Conservation (phyloP, 2,797 vertebrate species). For the Apogon hyalosoma region DNA sequence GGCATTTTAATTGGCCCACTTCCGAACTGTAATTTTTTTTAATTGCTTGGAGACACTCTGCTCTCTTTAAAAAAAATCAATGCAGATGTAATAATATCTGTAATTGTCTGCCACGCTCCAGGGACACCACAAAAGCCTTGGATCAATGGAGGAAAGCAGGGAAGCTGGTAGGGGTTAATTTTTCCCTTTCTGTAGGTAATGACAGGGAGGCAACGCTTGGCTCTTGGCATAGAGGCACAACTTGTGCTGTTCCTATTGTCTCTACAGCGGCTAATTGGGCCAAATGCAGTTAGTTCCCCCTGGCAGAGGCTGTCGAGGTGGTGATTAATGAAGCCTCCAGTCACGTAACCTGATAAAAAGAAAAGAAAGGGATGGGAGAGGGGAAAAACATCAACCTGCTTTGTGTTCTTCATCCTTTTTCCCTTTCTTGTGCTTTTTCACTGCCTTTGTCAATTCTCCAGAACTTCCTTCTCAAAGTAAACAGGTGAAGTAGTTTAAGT, state of each 20-base stretch:
- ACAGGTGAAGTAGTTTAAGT: constrained; percentile 75
- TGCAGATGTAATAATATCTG: constrained; percentile 91
- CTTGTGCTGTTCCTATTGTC: constrained; percentile 87
- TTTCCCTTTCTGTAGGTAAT: constrained; percentile 86
- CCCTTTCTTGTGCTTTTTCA: constrained; percentile 71
- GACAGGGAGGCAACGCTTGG: constrained; percentile 82
- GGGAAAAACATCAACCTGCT: constrained; percentile 72
- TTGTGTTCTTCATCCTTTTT: constrained; percentile 70
- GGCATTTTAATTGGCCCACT: constrained; percentile 89
- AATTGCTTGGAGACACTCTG: constrained; percentile 87
- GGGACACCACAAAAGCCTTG: constrained; percentile 86
- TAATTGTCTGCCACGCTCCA: constrained; percentile 88
- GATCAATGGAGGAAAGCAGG: constrained; percentile 87
- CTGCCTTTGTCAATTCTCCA: constrained; percentile 63
- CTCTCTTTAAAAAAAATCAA: constrained; percentile 86
- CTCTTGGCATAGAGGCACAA: constrained; percentile 80
- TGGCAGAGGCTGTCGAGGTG: constrained; percentile 82
- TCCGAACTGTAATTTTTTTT: constrained; percentile 89
- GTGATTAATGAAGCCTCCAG: constrained; percentile 87
- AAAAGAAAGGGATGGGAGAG: constrained; percentile 68
- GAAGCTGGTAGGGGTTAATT: constrained; percentile 87
- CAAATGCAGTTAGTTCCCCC: constrained; percentile 86
- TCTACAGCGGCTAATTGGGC: constrained; percentile 84
- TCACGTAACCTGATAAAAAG: constrained; percentile 84
- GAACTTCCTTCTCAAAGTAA: constrained; percentile 69